Conservation (phyloP, 2,797 vertebrate species). For the Iguana delicatissima region DNA sequence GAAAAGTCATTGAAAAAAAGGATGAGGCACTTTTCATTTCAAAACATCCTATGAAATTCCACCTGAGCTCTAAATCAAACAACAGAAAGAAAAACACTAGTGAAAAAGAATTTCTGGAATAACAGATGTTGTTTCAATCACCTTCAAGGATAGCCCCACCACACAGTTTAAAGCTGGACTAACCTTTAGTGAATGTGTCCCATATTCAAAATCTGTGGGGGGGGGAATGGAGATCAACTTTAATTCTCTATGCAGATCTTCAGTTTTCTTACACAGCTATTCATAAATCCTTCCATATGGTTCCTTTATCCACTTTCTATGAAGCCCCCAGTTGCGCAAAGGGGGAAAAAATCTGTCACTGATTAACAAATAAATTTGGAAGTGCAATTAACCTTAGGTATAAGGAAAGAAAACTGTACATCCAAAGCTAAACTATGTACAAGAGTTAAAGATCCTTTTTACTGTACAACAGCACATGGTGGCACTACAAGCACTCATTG, state of each 20-base stretch:
- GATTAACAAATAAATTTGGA: no score
- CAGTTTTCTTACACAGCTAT: not conserved
- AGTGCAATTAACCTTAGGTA: not conserved
- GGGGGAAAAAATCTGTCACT: not conserved
- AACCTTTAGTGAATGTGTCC: not conserved
- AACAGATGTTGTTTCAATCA: not conserved
- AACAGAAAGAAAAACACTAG: not conserved
- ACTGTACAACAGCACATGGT: not conserved
- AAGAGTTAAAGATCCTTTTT: not conserved
- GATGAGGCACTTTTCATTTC: not conserved
- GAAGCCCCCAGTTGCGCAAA: not conserved
- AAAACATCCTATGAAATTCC: not conserved
- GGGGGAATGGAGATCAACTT: no score
- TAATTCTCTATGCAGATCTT: not conserved
- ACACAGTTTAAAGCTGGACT: not conserved
- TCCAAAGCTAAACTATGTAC: not conserved
- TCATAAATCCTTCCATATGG: not conserved
- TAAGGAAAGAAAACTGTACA: not conserved
- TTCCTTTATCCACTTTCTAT: not conserved
- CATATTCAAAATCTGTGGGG: not conserved
- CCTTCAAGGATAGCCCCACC: not conserved
- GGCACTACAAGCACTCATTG: not conserved
- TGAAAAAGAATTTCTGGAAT: not conserved
- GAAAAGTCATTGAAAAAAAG: not conserved
- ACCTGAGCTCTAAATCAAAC: not conserved